Conservation (phyloP, 2,113 vertebrate genomes). For the Perccottus glenii region DNA sequence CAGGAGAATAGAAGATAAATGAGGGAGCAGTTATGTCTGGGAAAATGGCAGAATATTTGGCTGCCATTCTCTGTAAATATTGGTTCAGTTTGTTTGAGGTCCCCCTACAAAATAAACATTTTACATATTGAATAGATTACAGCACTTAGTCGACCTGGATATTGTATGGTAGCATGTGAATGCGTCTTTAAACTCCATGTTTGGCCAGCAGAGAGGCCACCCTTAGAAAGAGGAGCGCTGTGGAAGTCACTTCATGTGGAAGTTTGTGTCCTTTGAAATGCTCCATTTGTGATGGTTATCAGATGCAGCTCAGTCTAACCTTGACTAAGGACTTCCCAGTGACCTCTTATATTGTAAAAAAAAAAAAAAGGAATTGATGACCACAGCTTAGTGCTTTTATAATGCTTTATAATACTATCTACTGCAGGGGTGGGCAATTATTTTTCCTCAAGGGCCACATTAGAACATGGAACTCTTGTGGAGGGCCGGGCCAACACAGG, state of each 20-base stretch:
- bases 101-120: slow-evolving; percentile 76
- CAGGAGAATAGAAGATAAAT: slow-evolving; percentile 72
- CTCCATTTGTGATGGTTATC: slow-evolving; percentile 70
- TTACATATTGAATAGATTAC: slow-evolving; percentile 80
- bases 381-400: too few species aligned
- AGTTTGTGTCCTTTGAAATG: slow-evolving; percentile 77
- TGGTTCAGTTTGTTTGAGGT: slow-evolving; percentile 78
- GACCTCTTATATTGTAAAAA: slow-evolving; percentile 5
- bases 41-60: slow-evolving; percentile 73
- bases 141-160: slow-evolving; percentile 74
- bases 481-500: too few species aligned
- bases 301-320: slow-evolving; percentile 59
- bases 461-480: too few species aligned
- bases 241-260: slow-evolving; percentile 60
- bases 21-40: slow-evolving; percentile 70
- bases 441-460: too few species aligned
- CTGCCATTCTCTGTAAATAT: slow-evolving; percentile 77
- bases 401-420: too few species aligned
- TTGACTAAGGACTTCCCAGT: slow-evolving; percentile 49
- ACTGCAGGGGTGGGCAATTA: too few species aligned
- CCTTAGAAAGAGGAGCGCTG: slow-evolving; percentile 55
- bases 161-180: slow-evolving; percentile 79
- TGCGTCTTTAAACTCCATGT: slow-evolving; percentile 67
- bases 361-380: too few species aligned
- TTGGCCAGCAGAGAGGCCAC: slow-evolving; percentile 63